Base-by-base conservation (phyloP, 2,113 vertebrate genomes). In the Geococcyx californianus region DNA sequence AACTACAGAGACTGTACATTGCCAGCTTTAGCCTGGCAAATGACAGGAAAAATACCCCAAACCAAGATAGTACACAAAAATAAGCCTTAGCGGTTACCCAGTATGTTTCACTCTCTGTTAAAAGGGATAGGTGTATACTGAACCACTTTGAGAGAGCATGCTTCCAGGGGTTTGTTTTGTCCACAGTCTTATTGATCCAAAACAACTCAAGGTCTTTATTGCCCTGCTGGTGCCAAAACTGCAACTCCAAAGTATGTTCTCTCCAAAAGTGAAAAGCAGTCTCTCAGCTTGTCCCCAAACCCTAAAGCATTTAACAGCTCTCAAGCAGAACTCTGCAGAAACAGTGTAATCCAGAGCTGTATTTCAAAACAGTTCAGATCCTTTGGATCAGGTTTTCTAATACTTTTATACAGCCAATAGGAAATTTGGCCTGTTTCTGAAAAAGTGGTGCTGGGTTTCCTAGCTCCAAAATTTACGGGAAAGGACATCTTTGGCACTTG, bases 31-130 rank as follows among this genome's bases (percentile, higher is more conserved):
- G n/a, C n/a, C n/a, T n/a, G n/a, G n/a, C n/a, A n/a, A n/a, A n/a
- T n/a, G n/a, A n/a, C n/a, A n/a, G n/a, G n/a, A n/a, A n/a, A n/a
- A n/a, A n/a, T n/a, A n/a, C n/a, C n/a, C n/a, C n/a, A n/a, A n/a
- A n/a, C n/a, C n/a, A n/a, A n/a, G n/a, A n/a, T n/a, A n/a, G n/a
- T n/a, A n/a, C 81, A 36, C 16, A 55, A 91, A 94, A 72, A 52
- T 24, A 20, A 76, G 6, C 9, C 21, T 31, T 8, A 59, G 7
- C 10, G 59, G 16, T 67, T 19, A 38, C 51, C n/a, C 0, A 2
- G 18, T 38, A 23, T 42, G 11, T 78, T 89, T 60, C 7, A 11
- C 7, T 24, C 26, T 63, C 63, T 54, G 16, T 42, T 74, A 16
- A 64, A 67, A 86, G 45, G 8, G 10, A 21, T 16, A 34, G 20